phyloP scores from a whole-genome alignment of 2,888 invertebrate genomes.

The Amphipoea oculea region DNA sequence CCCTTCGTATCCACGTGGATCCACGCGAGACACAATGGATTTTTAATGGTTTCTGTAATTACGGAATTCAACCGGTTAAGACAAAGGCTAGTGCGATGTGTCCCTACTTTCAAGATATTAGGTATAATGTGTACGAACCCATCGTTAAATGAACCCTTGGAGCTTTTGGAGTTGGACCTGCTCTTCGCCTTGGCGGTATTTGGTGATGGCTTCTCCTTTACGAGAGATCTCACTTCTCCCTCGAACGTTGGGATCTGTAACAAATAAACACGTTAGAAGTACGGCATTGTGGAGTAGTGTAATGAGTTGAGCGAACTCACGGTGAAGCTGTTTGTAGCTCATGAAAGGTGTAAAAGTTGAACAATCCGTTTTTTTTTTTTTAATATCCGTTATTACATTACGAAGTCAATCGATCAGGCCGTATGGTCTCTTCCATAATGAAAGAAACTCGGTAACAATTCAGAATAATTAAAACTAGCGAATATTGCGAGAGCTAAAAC shows the following conservation, averaged over 20 bases:
- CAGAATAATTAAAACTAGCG: background rate
- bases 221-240: slow-evolving; percentile 75
- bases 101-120: background rate
- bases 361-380: background rate
- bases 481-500: background rate
- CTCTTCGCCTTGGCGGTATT: slow-evolving; percentile 72
- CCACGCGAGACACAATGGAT: background rate
- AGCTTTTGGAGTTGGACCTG: slow-evolving; percentile 81
- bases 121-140: slow-evolving; percentile 69
- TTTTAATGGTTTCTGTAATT: background rate
- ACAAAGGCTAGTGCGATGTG: background rate
- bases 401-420: background rate
- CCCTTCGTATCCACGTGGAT: background rate
- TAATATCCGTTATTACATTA: background rate
- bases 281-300: background rate
- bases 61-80: background rate
- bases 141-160: slow-evolving; percentile 80
- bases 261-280: background rate
- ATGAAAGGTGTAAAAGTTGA: background rate
- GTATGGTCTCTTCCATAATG: background rate
- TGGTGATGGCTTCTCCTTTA: slow-evolving; percentile 76
- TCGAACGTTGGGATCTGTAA: slow-evolving; percentile 84
- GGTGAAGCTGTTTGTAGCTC: background rate
- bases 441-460: background rate
- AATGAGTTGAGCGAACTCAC: background rate